Base-by-base conservation (phyloP, 2,888 invertebrate species). In the Adineta ricciae region DNA sequence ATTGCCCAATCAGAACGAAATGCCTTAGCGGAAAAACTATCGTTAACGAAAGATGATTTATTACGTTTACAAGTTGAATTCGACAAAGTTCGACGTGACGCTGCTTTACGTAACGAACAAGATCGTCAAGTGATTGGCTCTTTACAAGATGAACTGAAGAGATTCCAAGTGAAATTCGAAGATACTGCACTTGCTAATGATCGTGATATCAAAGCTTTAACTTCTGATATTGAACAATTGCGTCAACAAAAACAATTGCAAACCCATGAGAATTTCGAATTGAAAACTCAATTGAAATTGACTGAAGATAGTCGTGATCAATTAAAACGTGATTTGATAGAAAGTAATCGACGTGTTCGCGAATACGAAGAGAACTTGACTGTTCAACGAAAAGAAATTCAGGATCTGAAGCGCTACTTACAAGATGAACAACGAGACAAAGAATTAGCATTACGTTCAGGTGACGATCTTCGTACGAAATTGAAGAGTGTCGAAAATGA, bases 381-480 rank as follows among this genome's bases (percentile, higher is more conserved):
- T 11, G 11, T 46, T 46, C 46, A 46, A 46, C 46, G 46, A 46
- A 46, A 95, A 89, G 96, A 97, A 89, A 91, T 96, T 83, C 93
- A 94, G 0, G 96, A 97, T 89, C 93, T 94, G 1, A 93, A 95
- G 49, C 93, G 96, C 0, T 94, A 94, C 88, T 91, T 96, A 86
- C 93, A 94, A 36, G 95, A 95, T 89, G 94, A 95, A 87, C 93
- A 93, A 87, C 93, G 93, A 87, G 94, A 94, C 88, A 93, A 94
- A 87, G 96, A 96, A 90, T 95, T 96, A 90, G 94, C 95, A 88
- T 93, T 93, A 88, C 93, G 93, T 87, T 94, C 94, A 83, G 95
- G 95, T 88, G 94, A 95, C 88, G 96, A 96, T 87, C 91, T 96
- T 86, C 92, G 96, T n/a, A 94, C 94, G 87, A 94, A 95, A 88